These are phyloP conservation scores for Calonectris borealis DNA, from an alignment of 2,113 vertebrate species.

Conservation along the genomic window DNA sequence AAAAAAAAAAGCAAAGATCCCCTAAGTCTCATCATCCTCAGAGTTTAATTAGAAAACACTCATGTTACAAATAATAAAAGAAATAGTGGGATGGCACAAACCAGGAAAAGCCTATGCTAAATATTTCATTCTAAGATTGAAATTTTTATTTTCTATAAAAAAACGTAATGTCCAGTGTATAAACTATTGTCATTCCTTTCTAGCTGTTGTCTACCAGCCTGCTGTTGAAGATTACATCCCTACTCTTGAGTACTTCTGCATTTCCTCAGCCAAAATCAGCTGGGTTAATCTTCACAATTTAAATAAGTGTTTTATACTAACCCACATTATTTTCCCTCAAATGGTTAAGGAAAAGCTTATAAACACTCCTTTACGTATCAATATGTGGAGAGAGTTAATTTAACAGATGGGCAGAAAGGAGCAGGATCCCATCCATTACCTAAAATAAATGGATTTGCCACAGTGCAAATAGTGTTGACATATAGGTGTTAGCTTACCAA, in stretches of 20 bases:
- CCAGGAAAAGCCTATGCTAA: not conserved
- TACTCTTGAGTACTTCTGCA: not conserved
- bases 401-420: not conserved
- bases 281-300: not conserved
- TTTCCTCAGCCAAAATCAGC: not conserved
- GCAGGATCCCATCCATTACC: not conserved
- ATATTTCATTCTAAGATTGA: not conserved
- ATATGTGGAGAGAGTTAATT: not conserved
- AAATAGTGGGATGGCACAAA: not conserved
- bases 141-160: not conserved
- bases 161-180: fast-evolving
- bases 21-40: not conserved
- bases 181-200: not conserved
- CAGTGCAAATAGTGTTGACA: not conserved
- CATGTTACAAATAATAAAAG: not conserved
- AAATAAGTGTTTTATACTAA: not conserved
- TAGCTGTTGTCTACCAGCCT: not conserved
- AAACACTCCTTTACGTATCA: not conserved
- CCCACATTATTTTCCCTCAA: not conserved
- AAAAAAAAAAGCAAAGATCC: not conserved
- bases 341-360: not conserved
- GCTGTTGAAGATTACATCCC: not conserved
- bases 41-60: not conserved
- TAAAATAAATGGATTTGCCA: not conserved
- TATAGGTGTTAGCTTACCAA: not conserved